A percentile compares a stretch with the other conserved stretches of the same genome.
Evolutionary conservation across 2,797 vertebrate genomes (phyloP).

Genomic region (Lithobates sylvaticus): DNA sequence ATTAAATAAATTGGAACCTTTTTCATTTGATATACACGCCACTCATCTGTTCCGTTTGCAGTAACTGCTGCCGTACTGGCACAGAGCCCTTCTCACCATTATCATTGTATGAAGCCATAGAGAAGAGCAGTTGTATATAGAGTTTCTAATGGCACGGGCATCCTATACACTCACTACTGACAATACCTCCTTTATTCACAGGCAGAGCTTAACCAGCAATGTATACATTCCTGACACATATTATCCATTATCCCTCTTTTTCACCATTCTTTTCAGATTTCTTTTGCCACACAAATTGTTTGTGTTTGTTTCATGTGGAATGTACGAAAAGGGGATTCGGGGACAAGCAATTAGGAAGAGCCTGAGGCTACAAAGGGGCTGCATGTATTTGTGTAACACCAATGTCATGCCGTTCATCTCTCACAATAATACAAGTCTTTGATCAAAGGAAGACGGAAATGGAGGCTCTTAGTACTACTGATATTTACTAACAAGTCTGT

Average conservation of each 20-base stretch:
- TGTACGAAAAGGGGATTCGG: constrained; percentile 28
- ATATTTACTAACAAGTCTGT: constrained; percentile 23
- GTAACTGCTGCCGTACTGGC: neutral
- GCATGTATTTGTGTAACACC: neutral
- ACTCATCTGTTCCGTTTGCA: neutral
- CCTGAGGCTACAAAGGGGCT: neutral
- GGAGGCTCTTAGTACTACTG: neutral
- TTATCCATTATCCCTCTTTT: neutral
- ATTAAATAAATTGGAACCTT: neutral
- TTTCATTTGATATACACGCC: neutral
- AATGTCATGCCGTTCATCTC: constrained; percentile 12
- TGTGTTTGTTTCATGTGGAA: constrained; percentile 10
- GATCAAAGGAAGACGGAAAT: constrained; percentile 45
- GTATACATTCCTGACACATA: constrained; percentile 12
- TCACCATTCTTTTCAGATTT: neutral
- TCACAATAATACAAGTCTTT: constrained; percentile 9
- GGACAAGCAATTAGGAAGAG: constrained; percentile 21
- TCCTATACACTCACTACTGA: neutral
- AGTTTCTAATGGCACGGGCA: neutral
- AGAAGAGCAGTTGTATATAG: neutral
- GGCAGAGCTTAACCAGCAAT: neutral
- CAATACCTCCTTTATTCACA: neutral
- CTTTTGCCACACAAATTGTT: neutral
- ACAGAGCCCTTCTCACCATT: neutral
- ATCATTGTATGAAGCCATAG: neutral